Percentiles rank a stretch among this genome's conserved stretches.
These are phyloP conservation scores for Cossypha heuglini DNA, from an alignment of 2,797 vertebrate genomes.

Conservation along the genomic window DNA sequence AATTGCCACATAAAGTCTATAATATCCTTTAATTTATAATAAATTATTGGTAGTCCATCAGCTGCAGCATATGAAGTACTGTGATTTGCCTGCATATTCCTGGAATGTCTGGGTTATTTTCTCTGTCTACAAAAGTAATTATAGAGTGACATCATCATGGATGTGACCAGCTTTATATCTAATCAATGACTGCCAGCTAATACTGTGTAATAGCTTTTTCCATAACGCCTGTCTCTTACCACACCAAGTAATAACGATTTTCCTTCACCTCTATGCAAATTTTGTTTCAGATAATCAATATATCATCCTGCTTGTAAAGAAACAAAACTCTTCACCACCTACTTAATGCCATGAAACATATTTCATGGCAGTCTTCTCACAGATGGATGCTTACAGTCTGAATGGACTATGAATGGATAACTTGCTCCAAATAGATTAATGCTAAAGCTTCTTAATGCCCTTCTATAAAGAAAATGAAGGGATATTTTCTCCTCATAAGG, in stretches of 20 bases:
- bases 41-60: conserved; percentile 22
- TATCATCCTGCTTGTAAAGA: not conserved
- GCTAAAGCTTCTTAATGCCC: not conserved
- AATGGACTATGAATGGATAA: not conserved
- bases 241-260: conserved; percentile 1
- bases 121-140: conserved; percentile 13
- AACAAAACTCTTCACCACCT: not conserved
- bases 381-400: not conserved
- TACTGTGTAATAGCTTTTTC: not conserved
- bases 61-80: not conserved
- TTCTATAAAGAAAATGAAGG: not conserved
- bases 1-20: conserved; percentile 5
- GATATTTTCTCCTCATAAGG: not conserved
- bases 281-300: not conserved
- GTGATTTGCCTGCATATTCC: conserved; percentile 9
- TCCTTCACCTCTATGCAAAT: not conserved
- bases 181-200: not conserved
- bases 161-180: not conserved
- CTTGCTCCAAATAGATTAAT: not conserved
- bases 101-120: conserved; percentile 20
- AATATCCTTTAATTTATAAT: conserved; percentile 33
- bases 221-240: not conserved
- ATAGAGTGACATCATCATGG: not conserved
- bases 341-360: not conserved
- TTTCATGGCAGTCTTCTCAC: not conserved